Conservation (phyloP, 2,888 invertebrate genomes). For the Ernsta delagoae region DNA sequence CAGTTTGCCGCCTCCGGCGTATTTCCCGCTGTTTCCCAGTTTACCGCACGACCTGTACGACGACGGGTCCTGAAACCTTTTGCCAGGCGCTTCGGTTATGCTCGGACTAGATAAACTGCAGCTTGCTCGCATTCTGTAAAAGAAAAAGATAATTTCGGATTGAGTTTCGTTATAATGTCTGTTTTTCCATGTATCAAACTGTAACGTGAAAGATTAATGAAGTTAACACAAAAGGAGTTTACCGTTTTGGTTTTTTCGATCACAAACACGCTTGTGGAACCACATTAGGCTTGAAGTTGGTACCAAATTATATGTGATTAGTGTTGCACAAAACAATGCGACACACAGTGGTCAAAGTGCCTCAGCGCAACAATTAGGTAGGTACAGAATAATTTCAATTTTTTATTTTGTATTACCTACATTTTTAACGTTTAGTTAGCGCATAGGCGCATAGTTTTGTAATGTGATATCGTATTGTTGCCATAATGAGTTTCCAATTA, state of each 20-base stretch:
- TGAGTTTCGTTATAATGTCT: neutral
- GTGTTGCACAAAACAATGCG: neutral
- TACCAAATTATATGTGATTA: neutral
- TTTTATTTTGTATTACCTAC: too few relatives aligned
- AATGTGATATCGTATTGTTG: neutral
- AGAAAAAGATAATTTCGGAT: neutral
- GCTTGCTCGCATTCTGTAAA: conserved; percentile 73
- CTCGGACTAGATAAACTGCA: conserved; percentile 80
- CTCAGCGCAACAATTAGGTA: too few relatives aligned
- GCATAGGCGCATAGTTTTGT: neutral
- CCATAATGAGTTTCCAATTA: neutral
- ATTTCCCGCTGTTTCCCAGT: conserved; percentile 70
- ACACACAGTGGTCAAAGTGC: too few relatives aligned
- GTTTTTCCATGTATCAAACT: too few relatives aligned
- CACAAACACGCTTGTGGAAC: too few relatives aligned
- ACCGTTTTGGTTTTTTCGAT: neutral
- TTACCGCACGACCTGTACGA: conserved; percentile 77
- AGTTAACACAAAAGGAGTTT: neutral
- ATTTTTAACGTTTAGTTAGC: neutral
- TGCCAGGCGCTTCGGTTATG: conserved; percentile 65
- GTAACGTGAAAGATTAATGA: too few relatives aligned
- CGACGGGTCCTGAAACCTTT: conserved; percentile 67
- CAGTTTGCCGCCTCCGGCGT: conserved; percentile 73
- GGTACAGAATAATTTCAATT: too few relatives aligned
- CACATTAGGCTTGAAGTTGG: too few relatives aligned